A percentile compares a stretch with the other conserved stretches of the same genome.
phyloP scores from a whole-genome alignment of 2,888 invertebrate genomes.

The Autographa gamma region DNA sequence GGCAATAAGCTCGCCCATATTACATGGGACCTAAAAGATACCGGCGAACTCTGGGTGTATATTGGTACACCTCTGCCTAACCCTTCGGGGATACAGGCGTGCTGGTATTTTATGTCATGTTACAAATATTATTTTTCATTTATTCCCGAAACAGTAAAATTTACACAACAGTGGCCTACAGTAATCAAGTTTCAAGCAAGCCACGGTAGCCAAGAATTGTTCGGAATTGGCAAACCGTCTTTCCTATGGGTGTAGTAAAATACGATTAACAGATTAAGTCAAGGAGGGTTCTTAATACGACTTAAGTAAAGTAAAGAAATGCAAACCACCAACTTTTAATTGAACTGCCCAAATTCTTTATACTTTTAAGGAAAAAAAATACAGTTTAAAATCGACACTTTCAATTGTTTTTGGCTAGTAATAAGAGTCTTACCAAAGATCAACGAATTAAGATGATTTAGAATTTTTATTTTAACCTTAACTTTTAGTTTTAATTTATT shows the following conservation, averaged over 20 bases:
- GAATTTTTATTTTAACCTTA: too few species aligned
- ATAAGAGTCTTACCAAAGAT: too few species aligned
- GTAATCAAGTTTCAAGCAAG: neutral
- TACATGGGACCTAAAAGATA: too few species aligned
- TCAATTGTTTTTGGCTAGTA: too few species aligned
- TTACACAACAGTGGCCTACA: neutral
- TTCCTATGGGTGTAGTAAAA: neutral
- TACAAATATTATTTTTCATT: neutral
- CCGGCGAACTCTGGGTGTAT: too few species aligned
- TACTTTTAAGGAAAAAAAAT: neutral
- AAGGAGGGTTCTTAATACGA: neutral
- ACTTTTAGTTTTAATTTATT: too few species aligned
- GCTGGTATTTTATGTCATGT: too few species aligned
- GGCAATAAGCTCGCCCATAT: too few species aligned
- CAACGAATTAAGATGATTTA: too few species aligned
- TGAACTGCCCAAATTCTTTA: neutral
- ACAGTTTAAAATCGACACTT: neutral
- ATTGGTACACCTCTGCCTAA: too few species aligned
- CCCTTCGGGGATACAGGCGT: too few species aligned
- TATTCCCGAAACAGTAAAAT: neutral
- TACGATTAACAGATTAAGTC: slow-evolving; percentile 8
- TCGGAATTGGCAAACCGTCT: neutral
- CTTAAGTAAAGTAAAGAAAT: neutral
- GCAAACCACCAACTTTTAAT: slow-evolving; percentile 2
- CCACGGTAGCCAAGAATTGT: neutral